Evolutionary conservation across 2,113 vertebrate species (phyloP), one percentile per base, ranked within the genome.

Genomic region (Tor tambroides): DNA sequence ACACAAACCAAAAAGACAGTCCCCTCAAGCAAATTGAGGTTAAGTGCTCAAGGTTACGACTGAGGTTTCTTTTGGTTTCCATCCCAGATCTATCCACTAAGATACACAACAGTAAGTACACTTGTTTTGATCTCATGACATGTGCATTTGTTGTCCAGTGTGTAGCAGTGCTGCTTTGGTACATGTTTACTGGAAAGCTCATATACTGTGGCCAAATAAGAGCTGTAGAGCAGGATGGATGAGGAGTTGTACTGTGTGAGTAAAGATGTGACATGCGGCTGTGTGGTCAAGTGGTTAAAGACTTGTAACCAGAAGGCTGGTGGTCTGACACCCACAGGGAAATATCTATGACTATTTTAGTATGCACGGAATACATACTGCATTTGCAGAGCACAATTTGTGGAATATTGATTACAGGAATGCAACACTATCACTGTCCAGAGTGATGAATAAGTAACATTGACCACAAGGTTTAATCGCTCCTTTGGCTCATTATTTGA

Each of bases 251-350:
- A 1, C n/a, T 63, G 59, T 3, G 2, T 74, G 32, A 74, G 19
- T 41, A 17, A 41, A 46, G 19, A 35, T 41, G 69, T 72, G 35
- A 35, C 32, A 23, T 23, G 1, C 35, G 71, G 35, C 38, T 4
- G 19, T 43, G 71, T 74, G 35, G 71, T 74, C 9, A 23, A 74
- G 71, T 41, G 35, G 71, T 43, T 74, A 74, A 74, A 74, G 19
- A 35, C 35, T 72, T 35, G 14, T 23, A 41, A 74, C 71, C 71
- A 74, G 41, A 74, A 74, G 35, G 71, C 35, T 38, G 21, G 71
- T 4, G 10, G 71, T 21, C 6, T 23, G 17, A 38, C n/a, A 23
- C 71, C 35, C 71, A 74, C 35, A 74, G 71, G 71, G 71, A 74
- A n/a, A 35, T 35, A 74, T 41, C 35, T 1, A 38, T 41, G 71